Evolutionary conservation across 1,140 invertebrate genomes (phyloP), one percentile per base, ranked within the genome.

Genomic region (Drosophila paulistorum): DNA sequence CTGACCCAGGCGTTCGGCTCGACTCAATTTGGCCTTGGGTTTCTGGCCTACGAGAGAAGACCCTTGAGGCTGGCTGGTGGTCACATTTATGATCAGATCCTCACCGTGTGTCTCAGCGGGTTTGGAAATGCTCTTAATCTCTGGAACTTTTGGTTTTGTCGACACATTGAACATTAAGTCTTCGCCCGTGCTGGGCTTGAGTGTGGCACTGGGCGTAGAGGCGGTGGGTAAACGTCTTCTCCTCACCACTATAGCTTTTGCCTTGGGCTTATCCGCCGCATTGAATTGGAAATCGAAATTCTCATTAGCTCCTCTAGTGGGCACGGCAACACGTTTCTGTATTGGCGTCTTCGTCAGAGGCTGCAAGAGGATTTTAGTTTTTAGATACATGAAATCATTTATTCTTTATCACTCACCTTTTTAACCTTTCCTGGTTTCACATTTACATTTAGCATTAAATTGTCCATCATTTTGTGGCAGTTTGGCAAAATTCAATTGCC

Each of bases 181-280:
- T 13, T 63, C 42, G 3, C 41, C 58, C 1, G 26, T 2, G 11
- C n/a, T 30, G 69, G 13, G 14, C 23, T 65, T 30, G 7, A 3
- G 13, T 17, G 9, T 1, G n/a, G 0, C 14, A 3, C n/a, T 45
- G 3, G 61, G 33, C 17, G 5, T 20, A 10, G 58, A 10, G 0
- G 42, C 42, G 3, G 39, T 41, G 0, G 55, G 17, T 6, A 48
- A 5, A 2, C 30, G 65, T 35, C 74, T 78, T 48, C 76, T 75
- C 0, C 90, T 77, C 63, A 91, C 68, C 11, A 86, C 90, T 51
- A 86, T 62, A 0, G 90, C 90, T 58, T 90, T 91, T 0, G 89
- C 69, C 62, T 91, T 91, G 0, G 87, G 86, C 35, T 82, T 75
- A 0, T 81, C 81, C 7, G 30, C 70, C 9, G 41, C 71, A 65